Evolutionary conservation across 2,113 vertebrate species (phyloP).

Genomic region (Gorsachius goisagi): DNA sequence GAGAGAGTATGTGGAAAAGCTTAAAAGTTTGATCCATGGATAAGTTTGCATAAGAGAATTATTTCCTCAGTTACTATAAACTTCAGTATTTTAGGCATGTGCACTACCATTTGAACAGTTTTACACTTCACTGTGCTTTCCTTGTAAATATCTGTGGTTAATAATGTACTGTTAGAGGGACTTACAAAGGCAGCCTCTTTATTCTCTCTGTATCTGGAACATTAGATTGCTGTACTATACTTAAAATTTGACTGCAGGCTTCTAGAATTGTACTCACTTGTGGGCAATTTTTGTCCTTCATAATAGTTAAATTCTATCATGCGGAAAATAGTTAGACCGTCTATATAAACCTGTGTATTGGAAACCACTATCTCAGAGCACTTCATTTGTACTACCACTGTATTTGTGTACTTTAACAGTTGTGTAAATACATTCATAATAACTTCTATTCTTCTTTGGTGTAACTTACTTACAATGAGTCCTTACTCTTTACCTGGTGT

Average conservation of each 20-base stretch:
- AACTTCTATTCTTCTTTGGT: slow-evolving; percentile 76
- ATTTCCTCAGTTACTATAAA: slow-evolving; percentile 17
- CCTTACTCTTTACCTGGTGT: not conserved
- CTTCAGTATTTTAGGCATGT: slow-evolving; percentile 53
- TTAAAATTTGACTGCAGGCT: slow-evolving; percentile 62
- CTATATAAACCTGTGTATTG: slow-evolving; percentile 70
- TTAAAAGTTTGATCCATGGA: not conserved
- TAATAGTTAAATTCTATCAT: slow-evolving; percentile 49
- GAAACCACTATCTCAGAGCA: slow-evolving; percentile 68
- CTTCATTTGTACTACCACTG: slow-evolving; percentile 86
- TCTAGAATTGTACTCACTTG: slow-evolving; percentile 49
- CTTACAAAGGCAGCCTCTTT: slow-evolving; percentile 51
- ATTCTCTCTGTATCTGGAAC: slow-evolving; percentile 51
- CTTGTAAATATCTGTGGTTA: slow-evolving; percentile 67
- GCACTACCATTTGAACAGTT: slow-evolving; percentile 44
- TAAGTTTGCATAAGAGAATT: slow-evolving; percentile 15
- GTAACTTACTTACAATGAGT: slow-evolving; percentile 19
- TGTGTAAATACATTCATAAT: slow-evolving; percentile 95
- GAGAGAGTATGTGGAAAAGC: not conserved
- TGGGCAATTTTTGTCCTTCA: slow-evolving; percentile 35
- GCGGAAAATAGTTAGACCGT: slow-evolving; percentile 43
- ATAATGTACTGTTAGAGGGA: slow-evolving; percentile 46
- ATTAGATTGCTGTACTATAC: slow-evolving; percentile 61
- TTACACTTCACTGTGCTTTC: slow-evolving; percentile 50
- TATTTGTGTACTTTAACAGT: slow-evolving; percentile 89